Percentiles rank a stretch among this genome's conserved stretches.
Conservation (phyloP, 2,797 vertebrate species). For the Hippoglossus hippoglossus region DNA sequence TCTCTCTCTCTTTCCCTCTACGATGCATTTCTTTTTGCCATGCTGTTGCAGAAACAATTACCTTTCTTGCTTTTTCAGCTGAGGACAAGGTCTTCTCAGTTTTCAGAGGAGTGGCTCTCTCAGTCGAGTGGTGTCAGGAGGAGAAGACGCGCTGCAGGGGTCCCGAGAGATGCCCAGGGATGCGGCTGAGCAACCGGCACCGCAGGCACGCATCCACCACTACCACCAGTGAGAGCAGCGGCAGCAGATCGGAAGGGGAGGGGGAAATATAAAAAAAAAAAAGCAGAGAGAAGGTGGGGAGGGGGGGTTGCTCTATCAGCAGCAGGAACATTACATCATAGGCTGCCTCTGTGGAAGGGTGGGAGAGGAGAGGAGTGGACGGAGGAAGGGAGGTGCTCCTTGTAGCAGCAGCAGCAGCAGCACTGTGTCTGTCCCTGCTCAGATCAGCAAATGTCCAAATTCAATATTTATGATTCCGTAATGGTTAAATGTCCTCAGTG, state of each 20-base stretch:
- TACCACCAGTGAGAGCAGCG: constrained; percentile 70
- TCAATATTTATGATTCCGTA: constrained; percentile 73
- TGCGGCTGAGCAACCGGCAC: constrained; percentile 78
- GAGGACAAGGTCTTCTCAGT: constrained; percentile 63
- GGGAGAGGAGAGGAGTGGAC: constrained; percentile 73
- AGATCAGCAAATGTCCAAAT: constrained; percentile 62
- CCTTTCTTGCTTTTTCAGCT: constrained; percentile 64
- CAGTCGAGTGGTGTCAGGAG: constrained; percentile 71
- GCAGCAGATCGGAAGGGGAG: constrained; percentile 72
- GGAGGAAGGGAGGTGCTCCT: constrained; percentile 78
- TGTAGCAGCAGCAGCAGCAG: constrained; percentile 56
- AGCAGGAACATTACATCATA: constrained; percentile 88
- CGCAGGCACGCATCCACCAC: constrained; percentile 75
- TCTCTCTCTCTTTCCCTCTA: not conserved
- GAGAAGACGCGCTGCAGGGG: constrained; percentile 81
- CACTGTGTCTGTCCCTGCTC: constrained; percentile 66
- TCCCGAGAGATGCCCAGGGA: constrained; percentile 82
- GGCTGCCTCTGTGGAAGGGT: constrained; percentile 79
- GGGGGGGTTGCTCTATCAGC: constrained; percentile 83
- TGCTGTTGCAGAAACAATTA: constrained; percentile 68
- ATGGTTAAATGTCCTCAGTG: constrained; percentile 60
- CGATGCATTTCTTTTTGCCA: constrained; percentile 23
- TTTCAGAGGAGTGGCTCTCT: constrained; percentile 47
- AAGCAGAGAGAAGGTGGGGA: too few relatives aligned
- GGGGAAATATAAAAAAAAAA: constrained; percentile 61